phyloP scores from a whole-genome alignment of 1,140 invertebrate genomes.

The Medauroidea extradentata region DNA sequence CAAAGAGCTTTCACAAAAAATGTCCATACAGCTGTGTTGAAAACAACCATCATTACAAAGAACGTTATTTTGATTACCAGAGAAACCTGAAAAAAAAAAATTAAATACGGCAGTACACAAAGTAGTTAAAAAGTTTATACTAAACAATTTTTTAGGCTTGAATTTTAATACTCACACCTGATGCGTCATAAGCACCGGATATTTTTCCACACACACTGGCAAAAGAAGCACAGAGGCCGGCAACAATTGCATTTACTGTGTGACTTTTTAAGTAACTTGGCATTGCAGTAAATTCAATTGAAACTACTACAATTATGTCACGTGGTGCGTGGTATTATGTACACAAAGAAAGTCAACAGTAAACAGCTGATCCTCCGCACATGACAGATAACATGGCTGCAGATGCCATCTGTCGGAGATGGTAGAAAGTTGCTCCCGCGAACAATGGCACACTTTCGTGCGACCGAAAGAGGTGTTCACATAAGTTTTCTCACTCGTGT shows the following conservation, averaged over 20 bases:
- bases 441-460: too few relatives aligned
- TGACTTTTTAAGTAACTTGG: neutral
- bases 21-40: conserved; percentile 54
- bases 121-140: too few relatives aligned
- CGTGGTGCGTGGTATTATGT: too few relatives aligned
- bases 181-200: conserved; percentile 22
- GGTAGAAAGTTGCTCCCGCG: too few relatives aligned
- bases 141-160: too few relatives aligned
- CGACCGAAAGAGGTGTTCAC: too few relatives aligned
- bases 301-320: too few relatives aligned
- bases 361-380: neutral
- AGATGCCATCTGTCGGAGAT: neutral
- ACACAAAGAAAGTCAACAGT: neutral
- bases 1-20: conserved; percentile 57
- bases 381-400: neutral
- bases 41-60: conserved; percentile 50
- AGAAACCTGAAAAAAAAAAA: conserved; percentile 25
- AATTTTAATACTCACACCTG: neutral
- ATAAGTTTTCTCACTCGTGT: too few relatives aligned
- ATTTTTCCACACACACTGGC: conserved; percentile 42
- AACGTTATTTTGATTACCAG: conserved; percentile 38
- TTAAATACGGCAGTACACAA: too few relatives aligned
- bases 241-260: neutral
- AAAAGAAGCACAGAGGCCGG: conserved; percentile 36
- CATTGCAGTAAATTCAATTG: conserved; percentile 24